phyloP scores from a whole-genome alignment of 2,888 invertebrate species.

The Creontiades dilutus region DNA sequence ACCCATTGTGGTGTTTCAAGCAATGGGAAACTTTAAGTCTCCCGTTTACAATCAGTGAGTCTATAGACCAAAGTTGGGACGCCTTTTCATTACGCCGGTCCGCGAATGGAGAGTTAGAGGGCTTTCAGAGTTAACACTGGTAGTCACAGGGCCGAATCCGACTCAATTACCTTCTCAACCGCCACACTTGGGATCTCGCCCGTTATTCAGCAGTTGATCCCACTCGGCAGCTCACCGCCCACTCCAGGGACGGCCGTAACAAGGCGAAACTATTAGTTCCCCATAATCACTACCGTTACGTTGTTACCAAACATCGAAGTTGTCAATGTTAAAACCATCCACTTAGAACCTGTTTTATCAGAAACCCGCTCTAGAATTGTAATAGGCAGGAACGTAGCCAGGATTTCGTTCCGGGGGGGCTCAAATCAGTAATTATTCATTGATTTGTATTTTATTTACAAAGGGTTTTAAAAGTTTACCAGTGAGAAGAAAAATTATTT shows the following conservation, averaged over 20 bases:
- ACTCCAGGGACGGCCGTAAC: neutral
- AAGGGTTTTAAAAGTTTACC: no score
- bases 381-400: no score
- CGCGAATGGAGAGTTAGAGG: neutral
- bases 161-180: constrained; percentile 1
- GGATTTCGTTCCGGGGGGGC: no score
- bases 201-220: constrained; percentile 12
- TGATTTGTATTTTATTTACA: no score
- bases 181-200: neutral
- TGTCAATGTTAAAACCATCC: neutral
- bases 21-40: neutral
- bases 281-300: neutral
- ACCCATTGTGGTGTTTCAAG: neutral
- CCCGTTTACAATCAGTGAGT: constrained; percentile 8
- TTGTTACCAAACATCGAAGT: neutral
- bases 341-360: neutral
- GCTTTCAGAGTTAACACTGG: constrained; percentile 4
- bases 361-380: neutral
- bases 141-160: neutral
- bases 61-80: constrained; percentile 10
- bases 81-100: neutral
- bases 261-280: constrained; percentile 26
- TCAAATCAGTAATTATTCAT: no score
- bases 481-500: no score
- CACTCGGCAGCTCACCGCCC: neutral